Evolutionary conservation across 2,797 vertebrate species (phyloP).

Genomic region (Ciconia nigra): DNA sequence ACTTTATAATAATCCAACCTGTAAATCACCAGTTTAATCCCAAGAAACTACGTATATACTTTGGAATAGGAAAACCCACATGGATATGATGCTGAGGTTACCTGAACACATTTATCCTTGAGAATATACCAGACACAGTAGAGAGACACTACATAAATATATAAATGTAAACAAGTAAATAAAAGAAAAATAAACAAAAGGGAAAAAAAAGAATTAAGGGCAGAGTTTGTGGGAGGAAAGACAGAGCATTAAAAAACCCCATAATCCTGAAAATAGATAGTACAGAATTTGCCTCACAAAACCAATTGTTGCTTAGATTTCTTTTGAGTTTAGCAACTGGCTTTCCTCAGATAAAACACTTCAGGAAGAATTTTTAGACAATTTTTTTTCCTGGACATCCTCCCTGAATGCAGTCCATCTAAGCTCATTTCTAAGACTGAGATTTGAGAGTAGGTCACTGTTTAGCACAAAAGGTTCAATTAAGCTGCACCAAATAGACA

Average conservation of each 20-base stretch:
- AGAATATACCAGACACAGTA: not conserved
- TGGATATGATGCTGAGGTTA: not conserved
- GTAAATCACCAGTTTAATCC: not conserved
- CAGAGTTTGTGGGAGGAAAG: not conserved
- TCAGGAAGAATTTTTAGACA: not conserved
- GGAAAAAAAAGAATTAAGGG: not conserved
- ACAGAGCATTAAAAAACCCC: rapidly evolving
- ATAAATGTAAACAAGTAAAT: not conserved
- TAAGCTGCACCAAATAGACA: not conserved
- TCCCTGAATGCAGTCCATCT: not conserved
- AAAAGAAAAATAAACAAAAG: not conserved
- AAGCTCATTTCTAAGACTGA: not conserved
- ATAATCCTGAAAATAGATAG: not conserved
- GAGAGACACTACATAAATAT: not conserved
- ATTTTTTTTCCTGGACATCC: not conserved
- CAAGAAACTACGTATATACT: not conserved
- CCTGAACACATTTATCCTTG: not conserved
- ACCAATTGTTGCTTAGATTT: not conserved
- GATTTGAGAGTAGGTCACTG: not conserved
- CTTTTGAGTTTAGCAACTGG: not conserved
- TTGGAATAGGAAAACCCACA: not conserved
- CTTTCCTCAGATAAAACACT: not conserved
- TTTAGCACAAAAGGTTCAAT: not conserved
- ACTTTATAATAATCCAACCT: not conserved
- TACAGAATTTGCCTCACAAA: not conserved